phyloP scores from a whole-genome alignment of 2,113 vertebrate species.

The Ctenodactylus gundi region DNA sequence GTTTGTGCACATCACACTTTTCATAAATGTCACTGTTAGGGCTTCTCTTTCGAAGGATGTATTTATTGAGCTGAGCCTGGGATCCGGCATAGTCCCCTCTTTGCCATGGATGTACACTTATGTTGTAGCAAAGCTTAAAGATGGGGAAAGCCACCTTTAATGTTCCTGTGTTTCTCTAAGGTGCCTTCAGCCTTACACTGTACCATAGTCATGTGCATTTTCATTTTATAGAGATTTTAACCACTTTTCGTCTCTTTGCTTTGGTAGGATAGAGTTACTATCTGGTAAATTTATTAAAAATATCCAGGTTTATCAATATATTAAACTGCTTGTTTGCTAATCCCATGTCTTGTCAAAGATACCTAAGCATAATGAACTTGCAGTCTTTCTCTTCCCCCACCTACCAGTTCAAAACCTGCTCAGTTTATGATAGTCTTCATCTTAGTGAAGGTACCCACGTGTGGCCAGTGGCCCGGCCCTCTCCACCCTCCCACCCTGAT shows the following conservation, averaged over 20 bases:
- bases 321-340: neutral
- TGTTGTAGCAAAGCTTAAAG: neutral
- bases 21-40: neutral
- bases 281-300: conserved; percentile 10
- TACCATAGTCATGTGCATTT: neutral
- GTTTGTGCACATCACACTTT: neutral
- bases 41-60: neutral
- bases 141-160: neutral
- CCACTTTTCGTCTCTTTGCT: neutral
- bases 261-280: neutral
- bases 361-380: neutral
- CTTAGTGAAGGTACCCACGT: neutral
- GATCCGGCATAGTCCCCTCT: neutral
- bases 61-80: neutral
- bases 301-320: neutral
- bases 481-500: neutral
- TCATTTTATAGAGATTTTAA: conserved; percentile 45
- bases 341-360: neutral
- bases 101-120: neutral
- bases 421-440: neutral
- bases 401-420: neutral
- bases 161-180: neutral
- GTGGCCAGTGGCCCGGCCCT: neutral
- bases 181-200: neutral
- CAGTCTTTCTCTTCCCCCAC: neutral